Evolutionary conservation across 2,113 vertebrate species (phyloP), one percentile per base, ranked within the genome.

Genomic region (Phrynocephalus versicolor): DNA sequence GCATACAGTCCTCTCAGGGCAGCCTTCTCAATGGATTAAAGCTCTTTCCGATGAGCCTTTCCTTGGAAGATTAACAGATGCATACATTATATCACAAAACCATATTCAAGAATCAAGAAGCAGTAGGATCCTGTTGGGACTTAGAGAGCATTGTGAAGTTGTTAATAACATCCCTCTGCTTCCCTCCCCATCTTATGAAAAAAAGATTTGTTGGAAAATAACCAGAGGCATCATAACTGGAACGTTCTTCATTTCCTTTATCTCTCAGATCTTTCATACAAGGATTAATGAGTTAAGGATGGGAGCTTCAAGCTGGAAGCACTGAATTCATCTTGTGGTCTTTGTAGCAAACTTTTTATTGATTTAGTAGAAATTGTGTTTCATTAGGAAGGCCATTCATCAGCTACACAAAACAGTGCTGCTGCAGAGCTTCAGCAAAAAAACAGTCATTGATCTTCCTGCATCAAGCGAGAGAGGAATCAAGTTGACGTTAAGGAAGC

Each of bases 351-450:
- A 95, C 92, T 94, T 90, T 96, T 95, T 95, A 95, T 96, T 96
- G 95, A 95, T 96, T 95, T 95, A 95, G 92, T 92, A 90, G 94
- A 95, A 94, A 95, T 93, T 95, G 92, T 93, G 90, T 95, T 96
- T 95, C 92, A 80, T 89, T 90, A 94, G 90, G 86, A 92, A 90
- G 74, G 87, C 89, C 90, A 96, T 96, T 95, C 91, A 95, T 96
- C 94, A 96, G 89, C 76, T 90, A 90, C 88, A 94, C 89, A 88
- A 92, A 93, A 79, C 88, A 90, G 88, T 73, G 87, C 86, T 91
- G 89, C 86, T 75, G 76, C 80, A 82, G 87, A 89, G 58, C 79
- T 90, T 81, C 90, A 82, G 91, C 91, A 89, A 51, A 91, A 51
- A 91, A 72, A 37, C 73, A 72, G 86, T 82, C 91, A 86, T 77